phyloP scores from a whole-genome alignment of 2,797 vertebrate species.

The Bradypodion pumilum region DNA sequence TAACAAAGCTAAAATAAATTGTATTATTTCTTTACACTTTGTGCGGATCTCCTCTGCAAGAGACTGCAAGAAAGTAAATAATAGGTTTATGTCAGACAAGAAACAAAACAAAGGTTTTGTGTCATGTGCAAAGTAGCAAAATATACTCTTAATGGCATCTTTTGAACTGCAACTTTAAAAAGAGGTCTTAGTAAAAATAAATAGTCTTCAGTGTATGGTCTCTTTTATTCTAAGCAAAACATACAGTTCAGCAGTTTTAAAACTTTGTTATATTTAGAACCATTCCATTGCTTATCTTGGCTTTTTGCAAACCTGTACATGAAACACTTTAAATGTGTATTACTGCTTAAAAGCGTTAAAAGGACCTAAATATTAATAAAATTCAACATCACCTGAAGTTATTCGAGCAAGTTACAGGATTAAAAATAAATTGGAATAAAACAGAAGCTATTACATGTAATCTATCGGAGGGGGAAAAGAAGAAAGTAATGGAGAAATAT shows the following conservation, averaged over 20 bases:
- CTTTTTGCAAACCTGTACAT: not conserved
- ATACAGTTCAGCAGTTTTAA: not conserved
- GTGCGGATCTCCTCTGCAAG: not conserved
- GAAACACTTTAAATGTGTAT: not conserved
- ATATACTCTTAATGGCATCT: not conserved
- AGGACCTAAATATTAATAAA: no score
- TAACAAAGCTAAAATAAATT: not conserved
- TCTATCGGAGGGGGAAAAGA: no score
- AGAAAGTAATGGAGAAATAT: no score
- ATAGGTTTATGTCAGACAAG: no score
- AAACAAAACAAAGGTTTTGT: no score
- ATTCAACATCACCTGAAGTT: no score
- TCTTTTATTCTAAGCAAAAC: not conserved
- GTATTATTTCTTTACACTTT: not conserved
- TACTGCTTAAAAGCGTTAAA: not conserved
- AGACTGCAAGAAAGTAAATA: not conserved
- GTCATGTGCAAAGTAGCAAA: not conserved
- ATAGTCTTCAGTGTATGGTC: not conserved
- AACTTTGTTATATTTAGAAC: not conserved
- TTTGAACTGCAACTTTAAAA: not conserved
- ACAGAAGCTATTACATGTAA: no score
- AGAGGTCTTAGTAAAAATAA: not conserved
- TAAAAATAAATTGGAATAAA: no score
- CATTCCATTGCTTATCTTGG: not conserved
- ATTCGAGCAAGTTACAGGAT: no score